These are phyloP conservation scores for Melanargia galathea DNA, from an alignment of 2,888 invertebrate genomes.

Conservation along the genomic window DNA sequence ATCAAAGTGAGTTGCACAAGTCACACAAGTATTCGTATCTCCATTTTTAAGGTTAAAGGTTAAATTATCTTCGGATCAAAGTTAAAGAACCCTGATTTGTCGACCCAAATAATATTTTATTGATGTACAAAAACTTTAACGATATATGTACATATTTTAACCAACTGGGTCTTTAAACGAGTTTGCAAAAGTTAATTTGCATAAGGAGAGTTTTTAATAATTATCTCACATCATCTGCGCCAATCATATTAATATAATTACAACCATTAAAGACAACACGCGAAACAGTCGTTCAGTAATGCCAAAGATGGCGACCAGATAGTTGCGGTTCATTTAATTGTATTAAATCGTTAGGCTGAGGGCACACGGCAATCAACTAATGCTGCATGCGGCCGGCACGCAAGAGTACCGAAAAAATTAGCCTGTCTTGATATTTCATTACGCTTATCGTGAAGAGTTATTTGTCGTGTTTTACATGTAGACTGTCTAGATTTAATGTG, in stretches of 20 bases:
- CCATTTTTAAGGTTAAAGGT: too few relatives aligned
- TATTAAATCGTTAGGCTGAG: constrained; percentile 78
- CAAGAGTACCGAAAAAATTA: constrained; percentile 51
- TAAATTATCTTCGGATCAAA: too few relatives aligned
- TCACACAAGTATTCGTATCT: too few relatives aligned
- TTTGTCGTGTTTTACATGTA: constrained; percentile 17
- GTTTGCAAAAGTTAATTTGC: not conserved
- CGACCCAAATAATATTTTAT: too few relatives aligned
- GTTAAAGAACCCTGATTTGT: too few relatives aligned
- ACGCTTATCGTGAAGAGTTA: constrained; percentile 27
- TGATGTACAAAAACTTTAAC: too few relatives aligned
- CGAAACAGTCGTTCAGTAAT: constrained; percentile 74
- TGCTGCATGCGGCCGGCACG: constrained; percentile 78
- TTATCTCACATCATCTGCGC: not conserved
- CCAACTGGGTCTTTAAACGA: not conserved
- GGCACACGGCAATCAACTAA: constrained; percentile 78
- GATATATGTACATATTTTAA: too few relatives aligned
- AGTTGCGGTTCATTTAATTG: constrained; percentile 78
- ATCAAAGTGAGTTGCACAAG: too few relatives aligned
- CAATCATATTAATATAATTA: constrained; percentile 37
- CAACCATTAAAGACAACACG: constrained; percentile 58
- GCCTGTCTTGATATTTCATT: constrained; percentile 32
- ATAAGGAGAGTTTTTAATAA: not conserved
- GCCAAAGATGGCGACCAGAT: constrained; percentile 73
- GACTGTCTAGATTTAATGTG: not conserved